Evolutionary conservation across 2,797 vertebrate genomes (phyloP).

Genomic region (Crypturellus tataupa): DNA sequence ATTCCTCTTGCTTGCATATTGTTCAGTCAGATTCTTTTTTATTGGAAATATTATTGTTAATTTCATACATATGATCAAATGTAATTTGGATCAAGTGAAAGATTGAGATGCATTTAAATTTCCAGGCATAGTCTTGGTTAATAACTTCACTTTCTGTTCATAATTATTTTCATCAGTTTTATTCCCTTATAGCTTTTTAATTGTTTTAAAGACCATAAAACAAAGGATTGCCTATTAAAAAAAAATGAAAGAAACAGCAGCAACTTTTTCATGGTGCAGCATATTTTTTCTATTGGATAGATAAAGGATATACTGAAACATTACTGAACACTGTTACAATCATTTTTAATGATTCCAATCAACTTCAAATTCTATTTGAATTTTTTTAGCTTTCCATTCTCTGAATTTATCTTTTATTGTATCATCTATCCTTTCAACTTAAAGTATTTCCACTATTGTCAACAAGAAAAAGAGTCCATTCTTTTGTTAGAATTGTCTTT

Average conservation of each 20-base stretch:
- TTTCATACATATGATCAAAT: background rate
- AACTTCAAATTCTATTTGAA: background rate
- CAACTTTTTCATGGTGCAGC: background rate
- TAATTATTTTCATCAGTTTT: conserved; percentile 43
- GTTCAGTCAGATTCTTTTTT: background rate
- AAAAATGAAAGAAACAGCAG: background rate
- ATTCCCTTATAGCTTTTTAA: conserved; percentile 49
- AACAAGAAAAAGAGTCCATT: background rate
- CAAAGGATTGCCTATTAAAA: conserved; percentile 8
- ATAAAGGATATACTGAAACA: background rate
- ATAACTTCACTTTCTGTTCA: conserved; percentile 25
- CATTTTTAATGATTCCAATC: conserved; percentile 20
- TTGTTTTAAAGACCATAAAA: conserved; percentile 49
- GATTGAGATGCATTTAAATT: background rate
- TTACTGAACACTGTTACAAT: background rate
- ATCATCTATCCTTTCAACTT: background rate
- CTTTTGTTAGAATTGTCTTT: background rate
- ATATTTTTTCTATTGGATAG: conserved; percentile 28
- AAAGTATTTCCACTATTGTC: background rate
- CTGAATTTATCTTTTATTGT: background rate
- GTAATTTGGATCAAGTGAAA: background rate
- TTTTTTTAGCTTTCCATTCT: conserved; percentile 2
- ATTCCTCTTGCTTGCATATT: background rate
- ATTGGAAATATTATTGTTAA: background rate
- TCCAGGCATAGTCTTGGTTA: conserved; percentile 3